Base-by-base conservation (phyloP, 2,888 invertebrate genomes). In the Altica lythri region DNA sequence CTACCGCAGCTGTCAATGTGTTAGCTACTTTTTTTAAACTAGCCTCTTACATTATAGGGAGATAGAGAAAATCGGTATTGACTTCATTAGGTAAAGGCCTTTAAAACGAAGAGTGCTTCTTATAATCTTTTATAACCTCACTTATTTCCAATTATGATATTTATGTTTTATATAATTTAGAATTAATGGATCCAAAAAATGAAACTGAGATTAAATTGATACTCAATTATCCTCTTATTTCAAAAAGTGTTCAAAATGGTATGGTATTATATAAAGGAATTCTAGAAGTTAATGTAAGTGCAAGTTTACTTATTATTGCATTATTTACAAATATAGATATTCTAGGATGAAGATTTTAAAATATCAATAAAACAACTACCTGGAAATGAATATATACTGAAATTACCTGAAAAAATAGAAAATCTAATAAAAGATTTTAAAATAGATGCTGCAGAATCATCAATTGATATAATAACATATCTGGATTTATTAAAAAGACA, bases 171-270 rank as follows among this genome's bases (percentile, higher is more conserved):
- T 2, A 3, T 4, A 40, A 40, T 19, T 14, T 14, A 4, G 8
- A 9, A 18, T 19, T 14, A 32, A 38, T 40, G 45, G 19, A 51
- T 27, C 16, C 29, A 18, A 10, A 27, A 29, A 35, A 47, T 25
- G 47, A 51, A 30, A 43, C 37, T 8, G 38, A 55, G 12, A 43
- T 55, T 2, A 57, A 62, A 42, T 29, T 64, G 14, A 32, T 71
- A 30, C 51, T 71, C 1, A 68, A 69, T 37, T 72, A 71, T 57
- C 72, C 72, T 6, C 53, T 68, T 10, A 63, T 72, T 14, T 43
- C 49, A 1, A 55, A 47, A 65, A 50, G 37, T 53, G 13, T 53
- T 32, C 40, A 59, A 19, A 46, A 57, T 34, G 57, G 56, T n/a
- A 40, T 45, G 22, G 57, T 64, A n/a, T 18, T 49, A 12, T 68